Percentiles rank a stretch among this genome's conserved stretches.
phyloP scores from a whole-genome alignment of 2,888 invertebrate genomes.

The Nemapogon koenigi region DNA sequence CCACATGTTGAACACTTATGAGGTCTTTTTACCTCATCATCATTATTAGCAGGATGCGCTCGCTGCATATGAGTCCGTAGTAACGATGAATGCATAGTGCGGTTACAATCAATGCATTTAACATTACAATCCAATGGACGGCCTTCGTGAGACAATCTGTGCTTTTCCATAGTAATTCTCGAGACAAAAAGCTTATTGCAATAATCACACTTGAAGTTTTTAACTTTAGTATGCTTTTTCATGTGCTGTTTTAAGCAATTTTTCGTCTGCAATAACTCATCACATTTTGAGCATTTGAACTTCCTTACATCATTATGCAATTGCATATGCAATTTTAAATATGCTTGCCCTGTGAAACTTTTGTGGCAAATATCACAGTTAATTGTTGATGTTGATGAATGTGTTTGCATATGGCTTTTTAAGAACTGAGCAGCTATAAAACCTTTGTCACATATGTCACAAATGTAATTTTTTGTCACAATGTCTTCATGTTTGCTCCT shows the following conservation, averaged over 20 bases:
- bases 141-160: slow-evolving; percentile 47
- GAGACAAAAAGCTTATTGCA: slow-evolving; percentile 54
- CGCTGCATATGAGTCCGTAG: slow-evolving; percentile 43
- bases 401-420: slow-evolving; percentile 57
- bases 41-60: slow-evolving; percentile 39
- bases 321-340: slow-evolving; percentile 55
- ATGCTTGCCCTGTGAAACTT: slow-evolving; percentile 53
- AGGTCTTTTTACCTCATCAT: slow-evolving; percentile 52
- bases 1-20: slow-evolving; percentile 54
- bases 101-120: slow-evolving; percentile 50
- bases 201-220: slow-evolving; percentile 55
- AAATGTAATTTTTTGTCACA: slow-evolving; percentile 45
- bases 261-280: slow-evolving; percentile 56
- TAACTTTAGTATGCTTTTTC: slow-evolving; percentile 57
- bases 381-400: slow-evolving; percentile 46
- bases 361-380: slow-evolving; percentile 54
- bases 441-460: slow-evolving; percentile 51
- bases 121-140: slow-evolving; percentile 54
- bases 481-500: slow-evolving; percentile 53
- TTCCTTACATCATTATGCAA: slow-evolving; percentile 55
- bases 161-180: slow-evolving; percentile 57
- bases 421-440: slow-evolving; percentile 56
- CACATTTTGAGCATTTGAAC: slow-evolving; percentile 54
- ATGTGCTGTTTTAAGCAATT: slow-evolving; percentile 55
- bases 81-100: slow-evolving; percentile 49